Base-by-base conservation (phyloP, 2,113 vertebrate species). In the Rhinolophus sinicus region DNA sequence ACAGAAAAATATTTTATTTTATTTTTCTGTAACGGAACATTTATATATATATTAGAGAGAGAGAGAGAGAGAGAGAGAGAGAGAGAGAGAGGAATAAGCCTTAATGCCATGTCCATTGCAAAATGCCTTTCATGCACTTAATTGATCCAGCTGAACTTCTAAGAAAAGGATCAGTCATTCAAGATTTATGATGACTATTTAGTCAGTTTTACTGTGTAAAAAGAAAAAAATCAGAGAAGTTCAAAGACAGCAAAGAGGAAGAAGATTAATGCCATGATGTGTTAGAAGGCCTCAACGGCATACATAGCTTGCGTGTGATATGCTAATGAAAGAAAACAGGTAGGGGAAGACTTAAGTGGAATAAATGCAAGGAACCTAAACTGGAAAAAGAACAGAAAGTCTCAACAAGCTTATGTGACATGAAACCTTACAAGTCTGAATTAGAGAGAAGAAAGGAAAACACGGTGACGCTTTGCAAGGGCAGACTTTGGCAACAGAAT, bases 321-420 rank as follows among this genome's bases (percentile, higher is more conserved):
- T 80, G 18, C 44, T 12, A 24, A 58, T 6, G 9, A 8, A 76
- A 70, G 67, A 30, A 26, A 90, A 58, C 52, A 54, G 47, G 65
- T 0, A 8, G 69, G 28, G 22, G 16, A 38, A 33, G 19, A 50
- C 3, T 7, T 8, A n/a, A 44, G 28, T 22, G 8, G n/a, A 65
- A 26, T 0, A 44, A 70, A 77, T 8, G n/a, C 28, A 85, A 64
- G 13, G 22, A 40, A 50, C 35, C 28, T 33, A 1, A 64, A 33
- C 22, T 56, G 70, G 38, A 84, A 38, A 70, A 33, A 14, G 16
- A 33, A 33, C 54, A 26, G 50, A 83, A 52, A 47, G 16, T 30
- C 40, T 40, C 44, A 33, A 47, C 2, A 9, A 78, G 35, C 60
- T 21, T 5, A 1, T 3, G 26, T 35, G 52, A 54, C 21, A 3